Evolutionary conservation across 2,888 invertebrate genomes (phyloP).

Genomic region (Cantharis nigra): DNA sequence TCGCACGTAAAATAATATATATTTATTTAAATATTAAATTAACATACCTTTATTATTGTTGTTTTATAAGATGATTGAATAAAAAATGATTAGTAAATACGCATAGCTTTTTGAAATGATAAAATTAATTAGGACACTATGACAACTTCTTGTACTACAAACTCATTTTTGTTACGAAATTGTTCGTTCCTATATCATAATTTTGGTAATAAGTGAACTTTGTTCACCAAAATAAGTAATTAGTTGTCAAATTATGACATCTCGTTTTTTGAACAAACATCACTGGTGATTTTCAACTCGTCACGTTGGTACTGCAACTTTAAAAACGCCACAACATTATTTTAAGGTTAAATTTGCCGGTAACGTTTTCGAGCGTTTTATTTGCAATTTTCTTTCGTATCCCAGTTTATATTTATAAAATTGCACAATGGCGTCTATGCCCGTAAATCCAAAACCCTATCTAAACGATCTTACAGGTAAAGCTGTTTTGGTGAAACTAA

Average conservation of each 20-base stretch:
- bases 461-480: slow-evolving; percentile 97
- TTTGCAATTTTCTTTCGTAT: background rate
- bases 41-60: background rate
- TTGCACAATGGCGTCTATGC: slow-evolving; percentile 79
- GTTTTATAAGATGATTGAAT: background rate
- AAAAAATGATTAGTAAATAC: background rate
- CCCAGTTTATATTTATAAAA: background rate
- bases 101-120: background rate
- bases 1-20: background rate
- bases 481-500: slow-evolving; percentile 95
- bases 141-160: background rate
- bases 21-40: background rate
- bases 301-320: background rate
- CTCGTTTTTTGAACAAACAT: background rate
- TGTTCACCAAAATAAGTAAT: background rate
- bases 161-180: background rate
- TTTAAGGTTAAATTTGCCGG: background rate
- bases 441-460: slow-evolving; percentile 99
- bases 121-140: background rate
- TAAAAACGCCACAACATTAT: background rate
- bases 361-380: background rate
- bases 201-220: background rate
- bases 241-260: background rate
- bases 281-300: background rate
- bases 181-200: background rate